Evolutionary conservation across 1,140 invertebrate species (phyloP), one percentile per base, ranked within the genome.

Genomic region (Papilio glaucus): DNA sequence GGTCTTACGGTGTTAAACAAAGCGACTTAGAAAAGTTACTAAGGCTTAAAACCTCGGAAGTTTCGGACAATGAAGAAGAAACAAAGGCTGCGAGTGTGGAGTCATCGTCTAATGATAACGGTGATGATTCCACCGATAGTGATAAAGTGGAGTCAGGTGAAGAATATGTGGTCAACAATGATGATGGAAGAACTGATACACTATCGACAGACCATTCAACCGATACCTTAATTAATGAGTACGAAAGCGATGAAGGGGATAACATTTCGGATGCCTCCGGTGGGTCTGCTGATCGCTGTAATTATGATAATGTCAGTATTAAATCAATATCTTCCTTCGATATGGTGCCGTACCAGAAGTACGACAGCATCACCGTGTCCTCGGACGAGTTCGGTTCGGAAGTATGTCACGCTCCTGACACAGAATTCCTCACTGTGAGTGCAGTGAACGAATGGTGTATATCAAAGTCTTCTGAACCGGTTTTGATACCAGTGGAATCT

Each of bases 401-500:
- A 77, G 85, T 91, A 74, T 93, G 91, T 72, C 90, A 91, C 73
- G 90, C 89, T 26, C 89, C 90, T 49, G 86, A 90, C 77, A 88
- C 86, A 24, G 89, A 92, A 73, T 92, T 90, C 76, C 84, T 92
- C 57, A 89, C 90, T 72, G 92, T 93, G 78, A 93, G 90, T 90
- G 92, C 92, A 79, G 90, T 93, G 76, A 93, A 93, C 80, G 89
- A 91, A 75, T 92, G 91, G 89, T 92, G 90, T 83, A 83, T 91
- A 72, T 85, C 89, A 72, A 87, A 89, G 77, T 88, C 90, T 70
- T 76, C 77, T 53, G 88, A 87, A 82, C 87, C 88, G 77, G 85
- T 87, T 85, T 85, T 92, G 73, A 80, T 91, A 71, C 89, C 90
- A 74, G 85, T 91, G 72, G 90, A 92, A 88, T 88, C 88, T 29